phyloP scores from a whole-genome alignment of 2,113 vertebrate genomes.

The Verasper variegatus region DNA sequence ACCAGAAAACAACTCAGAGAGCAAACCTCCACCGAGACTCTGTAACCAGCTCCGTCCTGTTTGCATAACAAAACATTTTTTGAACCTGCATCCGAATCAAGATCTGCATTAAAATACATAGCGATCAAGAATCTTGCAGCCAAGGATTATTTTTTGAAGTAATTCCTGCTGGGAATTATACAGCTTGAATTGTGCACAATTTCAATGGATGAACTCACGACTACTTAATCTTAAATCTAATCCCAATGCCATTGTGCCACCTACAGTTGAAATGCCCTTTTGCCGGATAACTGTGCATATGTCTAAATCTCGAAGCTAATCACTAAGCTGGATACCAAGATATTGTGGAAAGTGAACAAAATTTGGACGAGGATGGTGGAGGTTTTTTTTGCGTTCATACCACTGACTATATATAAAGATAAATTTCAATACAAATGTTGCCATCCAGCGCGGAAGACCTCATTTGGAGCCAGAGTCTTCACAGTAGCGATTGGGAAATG shows the following conservation, averaged over 20 bases:
- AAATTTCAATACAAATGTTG: too few species aligned
- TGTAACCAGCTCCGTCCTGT: not conserved
- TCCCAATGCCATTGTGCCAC: too few species aligned
- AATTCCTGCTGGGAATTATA: not conserved
- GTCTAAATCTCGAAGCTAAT: too few species aligned
- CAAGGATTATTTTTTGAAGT: not conserved
- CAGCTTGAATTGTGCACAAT: not conserved
- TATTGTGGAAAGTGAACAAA: not conserved
- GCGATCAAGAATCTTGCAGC: too few species aligned
- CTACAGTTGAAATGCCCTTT: too few species aligned
- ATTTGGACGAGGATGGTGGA: not conserved
- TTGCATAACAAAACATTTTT: slow-evolving; percentile 4
- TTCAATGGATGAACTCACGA: not conserved
- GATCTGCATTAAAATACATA: not conserved
- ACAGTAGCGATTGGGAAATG: too few species aligned
- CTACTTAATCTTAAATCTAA: too few species aligned
- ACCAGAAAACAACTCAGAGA: not conserved
- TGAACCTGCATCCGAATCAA: not conserved
- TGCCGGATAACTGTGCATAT: too few species aligned
- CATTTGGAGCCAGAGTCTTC: too few species aligned
- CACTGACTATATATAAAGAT: too few species aligned
- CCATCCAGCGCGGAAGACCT: too few species aligned
- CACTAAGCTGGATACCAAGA: not conserved
- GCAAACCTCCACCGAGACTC: not conserved
- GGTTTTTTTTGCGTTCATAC: not conserved